Evolutionary conservation across 2,888 invertebrate species (phyloP), one percentile per base, ranked within the genome.

Genomic region (Sesia bembeciformis): DNA sequence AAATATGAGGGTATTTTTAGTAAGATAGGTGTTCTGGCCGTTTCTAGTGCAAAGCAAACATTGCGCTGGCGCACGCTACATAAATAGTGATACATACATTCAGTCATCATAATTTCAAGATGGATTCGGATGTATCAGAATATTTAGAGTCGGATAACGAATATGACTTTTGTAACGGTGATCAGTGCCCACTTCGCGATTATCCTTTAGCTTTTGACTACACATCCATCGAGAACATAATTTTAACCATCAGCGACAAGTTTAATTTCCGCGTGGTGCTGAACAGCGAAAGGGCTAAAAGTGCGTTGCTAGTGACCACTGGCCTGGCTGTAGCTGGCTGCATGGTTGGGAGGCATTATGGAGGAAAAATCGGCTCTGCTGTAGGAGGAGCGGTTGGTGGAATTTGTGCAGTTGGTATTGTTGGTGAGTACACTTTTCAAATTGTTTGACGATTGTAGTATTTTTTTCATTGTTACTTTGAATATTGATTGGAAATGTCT

Each of bases 311-410:
- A 41, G 68, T 87, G 8, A 84, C 88, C 5, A 67, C 83, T 0
- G 88, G 88, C 0, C 58, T 88, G 5, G 71, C 84, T 0, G 39
- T 88, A 6, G 85, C 84, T 1, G 88, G 88, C 0, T 74, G 78
- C 0, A 53, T 88, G n/a, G 66, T 89, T 23, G 88, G 88, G 0
- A 75, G 70, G 5, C 83, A 84, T 62, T 84, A 79, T 59, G 88
- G 84, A 6, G 88, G 88, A 4, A 83, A 78, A 59, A 49, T 82
- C 3, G 88, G 88, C 0, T 86, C 84, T 0, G 78, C 78, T 0
- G 68, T 87, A 0, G 88, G 88, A 0, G 82, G 86, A 0, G 82
- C 80, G 0, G 73, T 87, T 4, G 88, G 88, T 0, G 88, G 88
- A 0, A 84, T 66, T 4, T 86, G 87, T 53, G 86, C 86, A 3